phyloP scores from a whole-genome alignment of 1,140 invertebrate genomes.

The Drosophila varians region DNA sequence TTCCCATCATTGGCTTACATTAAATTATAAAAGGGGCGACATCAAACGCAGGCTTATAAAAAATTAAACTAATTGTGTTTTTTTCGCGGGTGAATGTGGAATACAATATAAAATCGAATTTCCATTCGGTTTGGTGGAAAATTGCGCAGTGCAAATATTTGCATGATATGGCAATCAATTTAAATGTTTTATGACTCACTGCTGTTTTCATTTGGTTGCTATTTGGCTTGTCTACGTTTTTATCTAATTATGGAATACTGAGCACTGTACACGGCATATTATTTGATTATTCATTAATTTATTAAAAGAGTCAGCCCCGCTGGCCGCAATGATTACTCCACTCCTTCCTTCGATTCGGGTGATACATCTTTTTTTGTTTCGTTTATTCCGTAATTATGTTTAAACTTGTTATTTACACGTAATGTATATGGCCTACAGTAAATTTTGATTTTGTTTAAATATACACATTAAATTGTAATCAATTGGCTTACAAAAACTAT shows the following conservation, averaged over 20 bases:
- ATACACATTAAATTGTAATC: conserved; percentile 68
- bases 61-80: conserved; percentile 26
- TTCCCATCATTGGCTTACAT: not conserved
- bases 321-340: conserved; percentile 41
- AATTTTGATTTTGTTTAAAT: conserved; percentile 58
- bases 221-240: conserved; percentile 43
- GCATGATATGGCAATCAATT: conserved; percentile 70
- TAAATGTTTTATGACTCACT: conserved; percentile 61
- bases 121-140: conserved; percentile 33
- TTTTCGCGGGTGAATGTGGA: conserved; percentile 1
- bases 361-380: conserved; percentile 18
- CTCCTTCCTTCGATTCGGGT: conserved; percentile 14
- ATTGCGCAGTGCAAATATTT: conserved; percentile 59
- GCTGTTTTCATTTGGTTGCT: conserved; percentile 19
- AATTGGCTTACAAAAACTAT: conserved; percentile 38
- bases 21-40: conserved; percentile 3
- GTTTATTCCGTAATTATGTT: conserved; percentile 48
- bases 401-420: conserved; percentile 62
- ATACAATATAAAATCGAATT: conserved; percentile 29
- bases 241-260: conserved; percentile 68
- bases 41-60: conserved; percentile 14
- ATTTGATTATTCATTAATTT: conserved; percentile 62
- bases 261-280: conserved; percentile 51
- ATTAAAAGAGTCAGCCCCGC: conserved; percentile 48
- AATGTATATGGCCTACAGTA: conserved; percentile 43